Base-by-base conservation (phyloP, 2,113 vertebrate genomes). In the Centropus unirufus region DNA sequence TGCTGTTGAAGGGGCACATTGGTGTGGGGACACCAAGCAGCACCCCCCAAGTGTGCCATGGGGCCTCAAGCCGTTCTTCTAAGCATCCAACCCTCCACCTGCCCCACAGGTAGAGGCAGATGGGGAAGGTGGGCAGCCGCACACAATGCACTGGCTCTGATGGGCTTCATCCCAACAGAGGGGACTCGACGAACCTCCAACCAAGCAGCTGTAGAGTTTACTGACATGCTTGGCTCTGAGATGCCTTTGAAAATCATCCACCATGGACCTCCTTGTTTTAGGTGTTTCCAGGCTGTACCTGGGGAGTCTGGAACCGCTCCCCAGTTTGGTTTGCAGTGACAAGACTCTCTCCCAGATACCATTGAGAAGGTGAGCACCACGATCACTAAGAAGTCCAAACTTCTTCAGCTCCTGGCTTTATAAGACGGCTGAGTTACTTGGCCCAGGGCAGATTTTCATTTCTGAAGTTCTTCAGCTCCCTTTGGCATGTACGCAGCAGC, bases 61-160 rank as follows among this genome's bases (percentile, higher is more conserved):
- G 92, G 85, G 44, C 83, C 77, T 88, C 49, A 27, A 95, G 84
- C 86, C 79, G 92, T 96, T 95, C 93, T 87, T 96, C 95, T 82
- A n/a, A 7, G 59, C 19, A 68, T 62, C 70, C 0, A 27, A 20
- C 76, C 72, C 96, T 94, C 87, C 36, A 14, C 82, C 85, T 96
- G 94, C 94, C 63, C 87, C 93, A 30, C 3, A 26, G 89, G 55
- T 68, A 86, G 11, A 55, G 32, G 82, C 27, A 75, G 82, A 39
- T 36, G 74, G 88, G 58, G 89, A 69, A 80, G 78, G 80, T 79
- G 52, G 47, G 42, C 22, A 51, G 46, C n/a, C 3, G 0, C 42
- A 5, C 1, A 19, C 36, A 83, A 74, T 63, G 51, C 8, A 1
- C 13, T 46, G 90, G 55, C 72, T 95, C 42, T 68, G 61, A 81